phyloP scores from a whole-genome alignment of 1,140 invertebrate genomes.

The Trachelipus rathkii region DNA sequence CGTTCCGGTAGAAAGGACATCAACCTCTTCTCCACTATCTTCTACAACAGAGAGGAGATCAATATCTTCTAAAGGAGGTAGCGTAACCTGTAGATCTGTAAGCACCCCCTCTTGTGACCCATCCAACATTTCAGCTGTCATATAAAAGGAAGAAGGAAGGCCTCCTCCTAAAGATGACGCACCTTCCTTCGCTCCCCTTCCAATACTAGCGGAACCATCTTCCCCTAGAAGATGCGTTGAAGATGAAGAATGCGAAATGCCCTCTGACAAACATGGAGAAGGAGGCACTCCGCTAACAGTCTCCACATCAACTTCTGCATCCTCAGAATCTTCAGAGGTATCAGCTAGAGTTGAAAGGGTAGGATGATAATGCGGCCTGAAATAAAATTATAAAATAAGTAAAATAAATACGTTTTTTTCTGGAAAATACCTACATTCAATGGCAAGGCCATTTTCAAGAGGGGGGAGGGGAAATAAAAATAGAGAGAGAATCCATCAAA shows the following conservation, averaged over 20 bases:
- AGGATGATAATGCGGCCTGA: neutral
- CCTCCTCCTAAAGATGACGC: neutral
- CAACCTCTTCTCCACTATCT: neutral
- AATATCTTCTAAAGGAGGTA: conserved; percentile 1
- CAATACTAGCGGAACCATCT: neutral
- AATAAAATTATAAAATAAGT: no score
- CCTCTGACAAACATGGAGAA: neutral
- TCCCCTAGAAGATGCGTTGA: neutral
- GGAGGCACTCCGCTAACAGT: neutral
- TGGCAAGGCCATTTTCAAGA: no score
- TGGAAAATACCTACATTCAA: no score
- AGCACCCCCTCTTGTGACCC: neutral
- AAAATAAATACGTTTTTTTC: no score
- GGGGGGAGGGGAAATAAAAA: no score
- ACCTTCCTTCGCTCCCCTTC: neutral
- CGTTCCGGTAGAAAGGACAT: neutral
- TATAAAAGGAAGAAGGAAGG: neutral
- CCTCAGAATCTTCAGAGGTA: neutral
- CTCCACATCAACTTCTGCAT: neutral
- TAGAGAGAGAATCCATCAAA: no score
- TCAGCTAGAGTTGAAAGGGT: neutral
- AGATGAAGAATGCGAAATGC: neutral
- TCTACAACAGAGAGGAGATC: neutral
- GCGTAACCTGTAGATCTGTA: neutral
- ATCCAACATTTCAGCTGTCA: neutral